phyloP scores from a whole-genome alignment of 2,888 invertebrate species.

The Callinectes sapidus region DNA sequence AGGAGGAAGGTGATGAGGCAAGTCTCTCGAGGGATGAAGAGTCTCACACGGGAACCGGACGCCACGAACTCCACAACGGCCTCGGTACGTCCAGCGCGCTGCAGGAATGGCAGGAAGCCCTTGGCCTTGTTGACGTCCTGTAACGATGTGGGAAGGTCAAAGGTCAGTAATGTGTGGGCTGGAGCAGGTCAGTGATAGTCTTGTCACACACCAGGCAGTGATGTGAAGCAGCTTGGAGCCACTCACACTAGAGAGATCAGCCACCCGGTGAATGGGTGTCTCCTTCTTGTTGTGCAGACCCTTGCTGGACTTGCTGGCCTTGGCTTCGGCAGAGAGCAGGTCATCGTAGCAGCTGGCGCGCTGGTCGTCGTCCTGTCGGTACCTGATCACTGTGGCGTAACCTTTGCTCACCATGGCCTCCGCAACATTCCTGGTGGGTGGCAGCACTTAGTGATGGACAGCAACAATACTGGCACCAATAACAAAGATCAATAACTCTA shows the following conservation, averaged over 20 bases:
- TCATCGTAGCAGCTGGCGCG: conserved; percentile 95
- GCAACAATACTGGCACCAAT: neutral
- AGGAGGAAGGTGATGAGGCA: conserved; percentile 95
- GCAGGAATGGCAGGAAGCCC: conserved; percentile 94
- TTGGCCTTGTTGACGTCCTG: conserved; percentile 87
- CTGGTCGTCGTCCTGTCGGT: conserved; percentile 96
- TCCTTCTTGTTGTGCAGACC: conserved; percentile 79
- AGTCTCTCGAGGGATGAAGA: conserved; percentile 96
- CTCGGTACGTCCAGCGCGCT: conserved; percentile 91
- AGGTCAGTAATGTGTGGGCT: neutral
- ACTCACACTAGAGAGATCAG: conserved; percentile 83
- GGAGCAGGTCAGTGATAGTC: neutral
- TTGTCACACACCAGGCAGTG: neutral
- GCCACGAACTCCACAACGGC: conserved; percentile 98
- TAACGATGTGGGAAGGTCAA: neutral
- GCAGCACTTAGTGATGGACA: neutral
- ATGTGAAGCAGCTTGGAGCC: neutral
- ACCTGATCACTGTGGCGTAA: conserved; percentile 92
- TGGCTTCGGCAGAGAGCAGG: conserved; percentile 92
- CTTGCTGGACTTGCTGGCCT: conserved; percentile 89
- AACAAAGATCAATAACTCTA: neutral
- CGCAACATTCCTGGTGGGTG: conserved; percentile 83
- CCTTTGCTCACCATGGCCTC: conserved; percentile 95
- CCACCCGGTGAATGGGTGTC: conserved; percentile 83
- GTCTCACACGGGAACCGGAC: conserved; percentile 93